These are phyloP conservation scores for Brachyptera putata DNA, from an alignment of 2,888 invertebrate genomes.

Conservation along the genomic window DNA sequence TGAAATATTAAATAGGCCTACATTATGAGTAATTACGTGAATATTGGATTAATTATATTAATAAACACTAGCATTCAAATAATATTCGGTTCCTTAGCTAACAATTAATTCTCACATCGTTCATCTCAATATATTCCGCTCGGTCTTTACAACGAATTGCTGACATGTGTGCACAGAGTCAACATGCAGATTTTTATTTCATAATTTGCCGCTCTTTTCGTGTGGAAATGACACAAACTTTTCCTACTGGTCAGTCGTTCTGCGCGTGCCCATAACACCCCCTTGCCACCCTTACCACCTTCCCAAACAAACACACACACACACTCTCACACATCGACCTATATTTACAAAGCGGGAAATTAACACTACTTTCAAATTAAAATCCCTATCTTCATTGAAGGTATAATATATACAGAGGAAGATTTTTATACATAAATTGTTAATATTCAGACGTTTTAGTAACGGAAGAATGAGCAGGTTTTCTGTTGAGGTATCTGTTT, in stretches of 20 bases:
- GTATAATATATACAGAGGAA: not conserved
- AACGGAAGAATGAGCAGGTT: too few relatives aligned
- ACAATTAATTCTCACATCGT: too few relatives aligned
- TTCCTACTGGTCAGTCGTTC: slow-evolving; percentile 9
- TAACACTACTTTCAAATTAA: slow-evolving; percentile 8
- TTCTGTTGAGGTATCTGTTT: too few relatives aligned
- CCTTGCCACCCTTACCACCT: not conserved
- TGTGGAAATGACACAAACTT: slow-evolving; percentile 13
- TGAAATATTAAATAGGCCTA: too few relatives aligned
- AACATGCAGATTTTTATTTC: slow-evolving; percentile 12
- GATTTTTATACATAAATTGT: not conserved
- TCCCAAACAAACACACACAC: not conserved
- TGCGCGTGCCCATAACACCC: not conserved
- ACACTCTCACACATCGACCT: not conserved
- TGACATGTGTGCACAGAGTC: too few relatives aligned
- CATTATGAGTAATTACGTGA: too few relatives aligned
- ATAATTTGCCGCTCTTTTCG: slow-evolving; percentile 12
- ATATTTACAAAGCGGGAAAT: slow-evolving; percentile 19
- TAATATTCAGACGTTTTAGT: not conserved
- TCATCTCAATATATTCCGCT: too few relatives aligned
- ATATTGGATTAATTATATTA: too few relatives aligned
- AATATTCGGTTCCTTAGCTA: too few relatives aligned
- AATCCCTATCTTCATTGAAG: not conserved
- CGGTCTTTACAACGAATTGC: too few relatives aligned
- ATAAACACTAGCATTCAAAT: too few relatives aligned